Conservation (phyloP, 1,140 invertebrate species). For the Scaptomyza graminum region DNA sequence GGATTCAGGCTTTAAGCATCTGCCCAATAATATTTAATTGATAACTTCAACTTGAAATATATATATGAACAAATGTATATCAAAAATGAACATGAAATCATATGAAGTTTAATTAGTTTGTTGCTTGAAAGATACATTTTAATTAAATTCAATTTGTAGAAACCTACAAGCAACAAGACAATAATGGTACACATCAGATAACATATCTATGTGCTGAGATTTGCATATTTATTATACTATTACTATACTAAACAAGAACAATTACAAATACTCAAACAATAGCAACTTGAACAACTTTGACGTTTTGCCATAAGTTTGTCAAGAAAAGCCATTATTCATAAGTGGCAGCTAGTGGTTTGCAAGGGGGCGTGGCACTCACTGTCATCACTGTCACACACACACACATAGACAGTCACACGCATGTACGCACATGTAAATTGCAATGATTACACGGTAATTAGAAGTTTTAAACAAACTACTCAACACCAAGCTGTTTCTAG, state of each 20-base stretch:
- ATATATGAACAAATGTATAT: constrained; percentile 20
- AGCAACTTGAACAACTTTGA: constrained; percentile 55
- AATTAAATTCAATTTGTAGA: constrained; percentile 68
- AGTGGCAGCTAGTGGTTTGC: constrained; percentile 10
- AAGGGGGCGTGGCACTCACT: background rate
- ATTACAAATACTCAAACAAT: constrained; percentile 9
- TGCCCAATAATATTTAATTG: constrained; percentile 57
- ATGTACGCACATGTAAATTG: constrained; percentile 46
- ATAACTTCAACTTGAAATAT: constrained; percentile 43
- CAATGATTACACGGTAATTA: constrained; percentile 74
- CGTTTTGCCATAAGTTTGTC: constrained; percentile 44
- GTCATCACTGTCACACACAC: background rate
- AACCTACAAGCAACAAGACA: constrained; percentile 9
- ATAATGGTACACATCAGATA: constrained; percentile 2
- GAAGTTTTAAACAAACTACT: constrained; percentile 66
- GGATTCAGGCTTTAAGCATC: constrained; percentile 34
- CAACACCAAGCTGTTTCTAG: constrained; percentile 5
- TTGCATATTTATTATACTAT: constrained; percentile 33
- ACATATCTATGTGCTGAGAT: constrained; percentile 23
- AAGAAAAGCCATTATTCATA: constrained; percentile 66
- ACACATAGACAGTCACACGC: background rate
- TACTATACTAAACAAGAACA: background rate
- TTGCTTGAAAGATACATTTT: constrained; percentile 33
- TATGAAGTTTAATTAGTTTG: constrained; percentile 58
- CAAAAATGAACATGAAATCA: too few species aligned